Evolutionary conservation across 2,797 vertebrate species (phyloP).

Genomic region (Sebastes vulpes): DNA sequence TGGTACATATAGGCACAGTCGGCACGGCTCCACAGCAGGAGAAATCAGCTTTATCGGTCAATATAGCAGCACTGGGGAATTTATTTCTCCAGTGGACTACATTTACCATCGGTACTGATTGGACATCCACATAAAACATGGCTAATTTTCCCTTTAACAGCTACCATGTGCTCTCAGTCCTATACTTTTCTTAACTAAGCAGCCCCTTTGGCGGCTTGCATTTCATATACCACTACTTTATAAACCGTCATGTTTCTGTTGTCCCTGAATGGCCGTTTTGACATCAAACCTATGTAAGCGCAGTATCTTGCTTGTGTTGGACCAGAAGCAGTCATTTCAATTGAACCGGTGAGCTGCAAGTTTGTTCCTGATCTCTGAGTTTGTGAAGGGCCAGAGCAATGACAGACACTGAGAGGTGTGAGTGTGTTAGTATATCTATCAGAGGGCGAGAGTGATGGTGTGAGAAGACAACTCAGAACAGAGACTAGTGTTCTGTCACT

Average conservation of each 20-base stretch:
- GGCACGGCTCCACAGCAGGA: too few species aligned
- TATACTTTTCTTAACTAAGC: neutral
- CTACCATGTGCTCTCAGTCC: neutral
- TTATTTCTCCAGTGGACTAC: too few species aligned
- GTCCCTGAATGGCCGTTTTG: too few species aligned
- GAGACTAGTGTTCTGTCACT: slow-evolving; percentile 4
- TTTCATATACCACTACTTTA: too few species aligned
- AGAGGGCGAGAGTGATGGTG: neutral
- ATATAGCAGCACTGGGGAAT: too few species aligned
- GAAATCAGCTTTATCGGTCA: too few species aligned
- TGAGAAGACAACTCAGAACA: slow-evolving; percentile 6
- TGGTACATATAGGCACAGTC: too few species aligned
- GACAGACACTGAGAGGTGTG: neutral
- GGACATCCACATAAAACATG: too few species aligned
- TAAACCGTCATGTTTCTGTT: too few species aligned
- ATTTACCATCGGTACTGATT: too few species aligned
- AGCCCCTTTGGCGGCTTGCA: neutral
- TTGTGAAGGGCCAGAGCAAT: neutral
- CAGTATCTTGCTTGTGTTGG: neutral
- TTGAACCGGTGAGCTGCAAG: neutral
- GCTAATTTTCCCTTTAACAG: too few species aligned
- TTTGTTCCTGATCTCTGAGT: slow-evolving; percentile 5
- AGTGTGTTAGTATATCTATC: neutral
- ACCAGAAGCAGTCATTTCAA: neutral
- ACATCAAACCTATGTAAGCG: too few species aligned